Evolutionary conservation across 1,140 invertebrate genomes (phyloP), one percentile per base, ranked within the genome.

Genomic region (Riptortus pedestris): DNA sequence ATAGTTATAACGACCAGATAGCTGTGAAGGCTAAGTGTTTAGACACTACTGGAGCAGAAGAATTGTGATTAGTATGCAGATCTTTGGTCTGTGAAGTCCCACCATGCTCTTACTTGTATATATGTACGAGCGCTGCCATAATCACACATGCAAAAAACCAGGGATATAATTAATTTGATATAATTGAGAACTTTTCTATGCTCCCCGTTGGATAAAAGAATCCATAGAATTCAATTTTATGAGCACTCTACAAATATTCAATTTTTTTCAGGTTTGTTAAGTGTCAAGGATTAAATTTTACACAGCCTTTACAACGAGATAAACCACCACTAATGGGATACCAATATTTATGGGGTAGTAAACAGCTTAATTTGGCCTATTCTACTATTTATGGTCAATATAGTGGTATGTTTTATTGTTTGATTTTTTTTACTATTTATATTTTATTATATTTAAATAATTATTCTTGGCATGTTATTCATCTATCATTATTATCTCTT

Each of bases 321-420:
- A 93, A 93, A 72, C 85, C 90, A 0, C 91, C 92, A 31, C 88
- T 92, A 75, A 92, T 91, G 77, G 90, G 91, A 0, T 90, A 92
- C 72, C 91, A 94, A 67, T 94, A 97, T 78, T 78, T 96, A 9
- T 99, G 94, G 91, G 96, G 96, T 5, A 96, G 91, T 47, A 98
- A 98, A 75, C 90, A 92, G 68, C 78, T 98, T 59, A 97, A 93
- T 76, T 80, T 91, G 60, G 93, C 94, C 0, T 98, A 96, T 72
- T 88, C 82, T 22, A 91, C 91, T 3, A 95, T 98, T 69, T 96
- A 87, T 74, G 86, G 86, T 3, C 90, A 96, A 75, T 98, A 95
- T 73, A 82, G 84, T 3, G 84, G 81, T 81, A 69, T 68, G 67
- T 68, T n/a, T n/a, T n/a, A n/a, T n/a, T n/a, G n/a, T n/a, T n/a